Evolutionary conservation across 2,797 vertebrate species (phyloP).

Genomic region (Sciurus vulgaris): DNA sequence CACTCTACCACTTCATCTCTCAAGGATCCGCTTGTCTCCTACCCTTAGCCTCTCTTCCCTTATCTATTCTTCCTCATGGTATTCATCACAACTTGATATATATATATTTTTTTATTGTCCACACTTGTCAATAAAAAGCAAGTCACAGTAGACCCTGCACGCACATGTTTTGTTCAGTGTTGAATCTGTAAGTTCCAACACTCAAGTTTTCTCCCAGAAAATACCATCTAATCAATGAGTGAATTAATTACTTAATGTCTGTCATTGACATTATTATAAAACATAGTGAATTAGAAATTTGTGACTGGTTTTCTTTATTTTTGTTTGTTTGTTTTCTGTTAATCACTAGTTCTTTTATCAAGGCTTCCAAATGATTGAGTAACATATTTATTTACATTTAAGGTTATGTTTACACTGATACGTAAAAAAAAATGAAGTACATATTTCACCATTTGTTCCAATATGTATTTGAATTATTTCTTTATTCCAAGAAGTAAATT

Average conservation of each 20-base stretch:
- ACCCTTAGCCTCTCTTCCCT: background rate
- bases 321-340: background rate
- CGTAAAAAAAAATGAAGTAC: background rate
- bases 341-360: background rate
- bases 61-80: background rate
- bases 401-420: background rate
- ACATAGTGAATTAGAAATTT: background rate
- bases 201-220: background rate
- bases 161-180: background rate
- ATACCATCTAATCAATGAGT: background rate
- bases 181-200: background rate
- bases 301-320: background rate
- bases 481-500: slow-evolving; percentile 3
- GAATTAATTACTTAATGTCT: background rate
- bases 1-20: accelerated
- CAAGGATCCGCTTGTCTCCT: background rate
- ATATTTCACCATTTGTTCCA: background rate
- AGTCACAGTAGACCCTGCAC: background rate
- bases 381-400: background rate
- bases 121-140: background rate
- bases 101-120: background rate
- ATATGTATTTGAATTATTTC: background rate
- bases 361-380: background rate
- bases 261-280: background rate
- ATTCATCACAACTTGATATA: background rate